phyloP scores from a whole-genome alignment of 2,888 invertebrate species.

The Metopia argyrocephala region DNA sequence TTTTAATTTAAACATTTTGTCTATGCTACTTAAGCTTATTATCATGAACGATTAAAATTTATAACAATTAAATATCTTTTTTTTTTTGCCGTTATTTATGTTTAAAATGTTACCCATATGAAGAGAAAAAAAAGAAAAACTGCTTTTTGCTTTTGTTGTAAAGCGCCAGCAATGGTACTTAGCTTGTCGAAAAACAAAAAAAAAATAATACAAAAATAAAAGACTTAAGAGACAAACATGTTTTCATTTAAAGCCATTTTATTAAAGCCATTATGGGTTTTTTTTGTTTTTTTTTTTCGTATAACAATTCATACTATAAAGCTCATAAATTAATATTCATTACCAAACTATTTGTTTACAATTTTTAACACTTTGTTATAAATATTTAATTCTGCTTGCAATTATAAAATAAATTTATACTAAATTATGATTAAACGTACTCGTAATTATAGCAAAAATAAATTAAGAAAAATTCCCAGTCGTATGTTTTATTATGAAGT shows the following conservation, averaged over 20 bases:
- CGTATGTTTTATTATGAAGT: conserved; percentile 57
- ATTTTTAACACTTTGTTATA: conserved; percentile 55
- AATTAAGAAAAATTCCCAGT: conserved; percentile 53
- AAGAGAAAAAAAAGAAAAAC: not conserved
- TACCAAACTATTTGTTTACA: conserved; percentile 50
- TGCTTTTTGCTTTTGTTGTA: not conserved
- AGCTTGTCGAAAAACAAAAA: not conserved
- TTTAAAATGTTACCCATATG: conserved; percentile 41
- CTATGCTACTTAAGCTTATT: conserved; percentile 7
- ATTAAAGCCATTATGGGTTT: not conserved
- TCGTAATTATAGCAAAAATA: not conserved
- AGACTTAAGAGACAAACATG: conserved; percentile 42
- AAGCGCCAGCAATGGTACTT: conserved; percentile 4
- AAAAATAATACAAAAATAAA: too few relatives aligned
- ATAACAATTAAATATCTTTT: conserved; percentile 40
- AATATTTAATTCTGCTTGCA: conserved; percentile 40
- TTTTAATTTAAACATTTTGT: conserved; percentile 40
- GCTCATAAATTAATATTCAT: conserved; percentile 44
- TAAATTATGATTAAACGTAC: conserved; percentile 23
- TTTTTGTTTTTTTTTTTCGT: not conserved
- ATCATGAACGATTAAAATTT: conserved; percentile 17
- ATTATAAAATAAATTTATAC: conserved; percentile 48
- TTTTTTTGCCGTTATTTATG: conserved; percentile 46
- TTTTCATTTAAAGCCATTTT: not conserved
- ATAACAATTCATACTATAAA: not conserved